phyloP scores from a whole-genome alignment of 1,140 invertebrate species.

The Formica selysi region DNA sequence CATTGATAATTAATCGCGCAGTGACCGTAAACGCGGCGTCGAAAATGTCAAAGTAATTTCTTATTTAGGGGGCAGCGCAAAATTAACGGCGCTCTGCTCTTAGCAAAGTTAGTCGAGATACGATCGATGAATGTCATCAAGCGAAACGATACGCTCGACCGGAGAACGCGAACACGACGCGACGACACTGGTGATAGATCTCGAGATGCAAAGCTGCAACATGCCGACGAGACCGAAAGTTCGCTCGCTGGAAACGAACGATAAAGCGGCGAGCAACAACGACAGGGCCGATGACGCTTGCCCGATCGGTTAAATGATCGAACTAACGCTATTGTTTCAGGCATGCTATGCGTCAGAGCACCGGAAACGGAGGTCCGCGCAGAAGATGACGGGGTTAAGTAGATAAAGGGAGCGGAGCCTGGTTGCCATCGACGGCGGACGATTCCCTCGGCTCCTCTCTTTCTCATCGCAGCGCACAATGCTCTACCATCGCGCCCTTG shows the following conservation, averaged over 20 bases:
- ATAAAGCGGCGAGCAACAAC: slow-evolving; percentile 66
- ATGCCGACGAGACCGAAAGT: slow-evolving; percentile 68
- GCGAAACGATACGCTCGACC: slow-evolving; percentile 61
- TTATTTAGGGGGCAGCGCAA: slow-evolving; percentile 6
- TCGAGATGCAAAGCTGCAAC: slow-evolving; percentile 49
- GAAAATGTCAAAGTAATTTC: slow-evolving; percentile 17
- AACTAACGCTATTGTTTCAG: slow-evolving; percentile 70
- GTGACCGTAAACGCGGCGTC: neutral
- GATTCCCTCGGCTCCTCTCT: slow-evolving; percentile 61
- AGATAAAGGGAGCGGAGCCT: slow-evolving; percentile 76
- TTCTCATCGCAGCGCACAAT: slow-evolving; percentile 78
- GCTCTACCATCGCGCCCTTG: slow-evolving; percentile 81
- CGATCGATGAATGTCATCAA: slow-evolving; percentile 63
- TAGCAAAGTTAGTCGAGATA: slow-evolving; percentile 59
- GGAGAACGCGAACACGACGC: slow-evolving; percentile 54
- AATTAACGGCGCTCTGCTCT: slow-evolving; percentile 49
- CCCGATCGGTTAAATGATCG: slow-evolving; percentile 50
- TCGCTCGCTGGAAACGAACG: slow-evolving; percentile 74
- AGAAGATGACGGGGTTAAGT: slow-evolving; percentile 81
- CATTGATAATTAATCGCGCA: slow-evolving; percentile 19
- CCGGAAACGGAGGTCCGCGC: slow-evolving; percentile 74
- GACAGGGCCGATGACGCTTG: neutral
- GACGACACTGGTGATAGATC: slow-evolving; percentile 47
- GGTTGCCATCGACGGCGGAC: slow-evolving; percentile 64
- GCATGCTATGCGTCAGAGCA: slow-evolving; percentile 76